phyloP scores from a whole-genome alignment of 2,888 invertebrate species.

The Stenichneumon culpator region DNA sequence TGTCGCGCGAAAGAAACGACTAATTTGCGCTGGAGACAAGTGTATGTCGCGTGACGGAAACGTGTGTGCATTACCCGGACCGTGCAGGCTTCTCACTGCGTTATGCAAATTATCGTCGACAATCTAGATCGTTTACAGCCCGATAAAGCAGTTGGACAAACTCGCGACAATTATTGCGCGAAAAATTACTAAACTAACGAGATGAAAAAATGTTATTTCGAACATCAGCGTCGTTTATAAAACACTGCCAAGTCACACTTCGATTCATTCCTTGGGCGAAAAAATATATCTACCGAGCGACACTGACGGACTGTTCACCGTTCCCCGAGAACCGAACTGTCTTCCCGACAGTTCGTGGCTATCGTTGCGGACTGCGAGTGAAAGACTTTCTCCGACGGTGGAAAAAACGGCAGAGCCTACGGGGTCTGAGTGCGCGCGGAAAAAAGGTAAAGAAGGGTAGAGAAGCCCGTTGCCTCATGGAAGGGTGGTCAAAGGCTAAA shows the following conservation, averaged over 20 bases:
- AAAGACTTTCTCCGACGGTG: conserved; percentile 76
- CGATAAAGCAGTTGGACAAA: background rate
- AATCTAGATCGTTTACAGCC: conserved; percentile 31
- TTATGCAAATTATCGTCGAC: conserved; percentile 53
- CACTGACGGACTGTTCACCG: conserved; percentile 29
- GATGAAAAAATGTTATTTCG: background rate
- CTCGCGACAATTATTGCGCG: background rate
- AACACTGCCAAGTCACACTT: background rate
- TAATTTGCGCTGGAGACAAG: conserved; percentile 60
- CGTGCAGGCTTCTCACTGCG: conserved; percentile 38
- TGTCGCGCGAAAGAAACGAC: conserved; percentile 46
- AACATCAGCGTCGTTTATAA: background rate
- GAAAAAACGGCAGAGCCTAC: conserved; percentile 69
- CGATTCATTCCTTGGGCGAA: background rate
- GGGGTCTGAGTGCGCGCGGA: conserved; percentile 51
- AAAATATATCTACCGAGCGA: background rate
- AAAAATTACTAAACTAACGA: background rate
- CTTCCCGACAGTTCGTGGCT: conserved; percentile 5
- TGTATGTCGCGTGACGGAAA: conserved; percentile 58
- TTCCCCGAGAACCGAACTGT: conserved; percentile 47
- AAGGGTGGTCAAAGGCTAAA: conserved; percentile 69
- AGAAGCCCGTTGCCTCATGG: conserved; percentile 43
- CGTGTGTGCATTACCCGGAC: conserved; percentile 11
- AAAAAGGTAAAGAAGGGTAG: conserved; percentile 70
- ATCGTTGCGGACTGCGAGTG: conserved; percentile 65